Percentiles rank a stretch among this genome's conserved stretches.
Evolutionary conservation across 2,888 invertebrate species (phyloP).

Genomic region (Epinotia bilunana): DNA sequence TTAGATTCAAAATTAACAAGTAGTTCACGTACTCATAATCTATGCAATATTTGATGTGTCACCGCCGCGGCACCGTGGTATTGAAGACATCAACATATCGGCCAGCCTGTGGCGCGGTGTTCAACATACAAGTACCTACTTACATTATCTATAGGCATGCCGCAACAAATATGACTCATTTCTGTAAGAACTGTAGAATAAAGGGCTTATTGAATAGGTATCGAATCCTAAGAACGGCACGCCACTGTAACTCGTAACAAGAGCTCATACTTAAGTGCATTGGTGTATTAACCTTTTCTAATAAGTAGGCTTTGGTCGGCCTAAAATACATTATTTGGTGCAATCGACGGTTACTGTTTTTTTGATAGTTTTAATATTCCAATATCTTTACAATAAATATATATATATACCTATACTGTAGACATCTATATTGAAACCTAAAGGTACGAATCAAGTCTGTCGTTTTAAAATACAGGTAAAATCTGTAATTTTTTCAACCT

Average conservation of each 20-base stretch:
- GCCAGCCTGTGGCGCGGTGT: background rate
- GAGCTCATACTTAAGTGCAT: background rate
- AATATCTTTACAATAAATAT: slow-evolving; percentile 22
- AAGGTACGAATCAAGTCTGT: slow-evolving; percentile 6
- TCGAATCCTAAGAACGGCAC: background rate
- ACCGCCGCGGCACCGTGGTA: background rate
- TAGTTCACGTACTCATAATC: background rate
- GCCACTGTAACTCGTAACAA: background rate
- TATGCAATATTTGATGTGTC: background rate
- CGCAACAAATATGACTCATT: no score
- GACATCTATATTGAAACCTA: slow-evolving; percentile 11
- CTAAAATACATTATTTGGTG: slow-evolving; percentile 24
- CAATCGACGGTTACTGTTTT: slow-evolving; percentile 25
- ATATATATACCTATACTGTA: slow-evolving; percentile 27
- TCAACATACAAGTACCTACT: background rate
- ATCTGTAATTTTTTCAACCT: background rate
- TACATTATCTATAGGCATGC: background rate
- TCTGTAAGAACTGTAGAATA: no score
- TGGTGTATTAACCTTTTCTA: background rate
- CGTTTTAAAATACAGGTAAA: background rate
- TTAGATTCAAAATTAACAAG: background rate
- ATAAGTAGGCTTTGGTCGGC: slow-evolving; percentile 17
- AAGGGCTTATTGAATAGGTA: background rate
- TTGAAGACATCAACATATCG: background rate
- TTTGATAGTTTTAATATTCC: slow-evolving; percentile 26